Evolutionary conservation across 1,140 invertebrate species (phyloP).

Genomic region (Galendromus occidentalis): DNA sequence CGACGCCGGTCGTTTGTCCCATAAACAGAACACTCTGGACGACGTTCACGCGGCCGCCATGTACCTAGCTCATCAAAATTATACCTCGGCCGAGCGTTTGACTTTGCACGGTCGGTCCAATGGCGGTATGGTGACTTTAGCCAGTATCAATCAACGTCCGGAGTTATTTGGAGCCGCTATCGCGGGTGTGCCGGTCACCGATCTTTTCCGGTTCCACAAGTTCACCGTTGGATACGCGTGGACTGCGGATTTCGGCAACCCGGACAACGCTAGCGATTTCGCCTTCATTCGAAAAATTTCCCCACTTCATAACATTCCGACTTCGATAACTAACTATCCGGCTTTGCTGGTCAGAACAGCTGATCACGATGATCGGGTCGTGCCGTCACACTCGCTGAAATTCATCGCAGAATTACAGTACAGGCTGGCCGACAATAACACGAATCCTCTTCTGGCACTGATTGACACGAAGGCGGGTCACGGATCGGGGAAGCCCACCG

Average conservation of each 20-base stretch:
- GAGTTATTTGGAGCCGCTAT: constrained; percentile 80
- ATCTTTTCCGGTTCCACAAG: constrained; percentile 93
- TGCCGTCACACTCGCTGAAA: constrained; percentile 6
- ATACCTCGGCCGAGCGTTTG: constrained; percentile 47
- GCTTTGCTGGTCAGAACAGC: neutral
- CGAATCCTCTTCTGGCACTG: neutral
- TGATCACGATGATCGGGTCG: constrained; percentile 7
- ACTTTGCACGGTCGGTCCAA: constrained; percentile 87
- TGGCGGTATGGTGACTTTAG: constrained; percentile 79
- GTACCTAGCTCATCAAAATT: constrained; percentile 61
- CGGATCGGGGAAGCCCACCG: neutral
- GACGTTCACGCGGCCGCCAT: constrained; percentile 85
- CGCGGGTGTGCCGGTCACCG: constrained; percentile 83
- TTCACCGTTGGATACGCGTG: constrained; percentile 95
- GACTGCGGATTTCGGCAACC: constrained; percentile 84
- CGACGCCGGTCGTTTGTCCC: constrained; percentile 66
- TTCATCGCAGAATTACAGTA: constrained; percentile 7
- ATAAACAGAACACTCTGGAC: constrained; percentile 94
- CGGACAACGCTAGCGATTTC: constrained; percentile 71
- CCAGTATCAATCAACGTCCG: constrained; percentile 80
- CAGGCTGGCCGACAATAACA: neutral
- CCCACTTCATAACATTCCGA: constrained; percentile 72
- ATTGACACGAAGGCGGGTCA: neutral
- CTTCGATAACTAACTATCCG: constrained; percentile 1
- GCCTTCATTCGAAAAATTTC: constrained; percentile 38